Base-by-base conservation (phyloP, 2,797 vertebrate species). In the Miichthys miiuy region DNA sequence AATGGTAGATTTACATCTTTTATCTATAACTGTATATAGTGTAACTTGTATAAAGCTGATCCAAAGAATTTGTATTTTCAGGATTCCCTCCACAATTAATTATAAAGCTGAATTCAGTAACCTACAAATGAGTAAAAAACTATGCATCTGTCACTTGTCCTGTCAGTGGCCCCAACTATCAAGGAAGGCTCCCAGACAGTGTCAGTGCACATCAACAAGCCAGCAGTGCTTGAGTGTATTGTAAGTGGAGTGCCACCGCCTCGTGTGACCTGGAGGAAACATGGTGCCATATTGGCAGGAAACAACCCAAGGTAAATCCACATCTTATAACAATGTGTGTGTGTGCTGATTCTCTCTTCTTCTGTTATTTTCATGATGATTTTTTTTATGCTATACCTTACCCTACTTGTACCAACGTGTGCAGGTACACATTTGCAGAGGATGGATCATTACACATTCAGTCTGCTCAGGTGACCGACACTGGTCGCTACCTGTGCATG, bases 251-350 rank as follows among this genome's bases (percentile, higher is more conserved):
- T 98, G 1, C 98, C 98, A 47, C 12, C 86, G 0, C 98, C 98
- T 1, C 96, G 96, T 13, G 85, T 99, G 69, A 96, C 97, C 0
- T 99, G 98, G 98, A 97, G 98, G 85, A 99, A 98, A 86, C 96
- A 99, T 48, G 98, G 98, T 4, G 90, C 93, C 25, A 25, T 98
- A 88, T 78, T 99, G 56, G 75, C 95, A 54, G 96, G 91, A 85
- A 96, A 91, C 89, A 97, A 90, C 79, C 89, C 93, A 12, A 97
- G 97, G 98, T 97, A 94, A 89, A 83, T 27, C 0, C 0, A 63
- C 1, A 52, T 7, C 2, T 30, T 5, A 30, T 14, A 44, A 14
- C 14, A 42, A 16, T 47, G 2, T 18, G 0, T 0, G 17, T 61
- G n/a, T 30, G 18, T 10, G 3, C 11, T 17, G 34, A 30, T 30